Evolutionary conservation across 2,113 vertebrate genomes (phyloP).

Genomic region (Archocentrus centrarchus): DNA sequence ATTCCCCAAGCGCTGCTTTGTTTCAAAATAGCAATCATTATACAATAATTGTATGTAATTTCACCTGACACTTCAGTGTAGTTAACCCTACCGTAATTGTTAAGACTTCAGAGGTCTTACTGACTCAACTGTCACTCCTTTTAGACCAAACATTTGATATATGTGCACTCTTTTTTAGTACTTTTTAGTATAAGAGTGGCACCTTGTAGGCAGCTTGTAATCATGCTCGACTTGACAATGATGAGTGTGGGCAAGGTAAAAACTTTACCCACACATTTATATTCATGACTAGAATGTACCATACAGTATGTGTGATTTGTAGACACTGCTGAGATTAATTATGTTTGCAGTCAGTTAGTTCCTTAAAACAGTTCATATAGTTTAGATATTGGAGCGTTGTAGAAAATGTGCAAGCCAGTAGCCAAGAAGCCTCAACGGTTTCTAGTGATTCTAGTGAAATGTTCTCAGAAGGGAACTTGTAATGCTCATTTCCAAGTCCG

Average conservation of each 20-base stretch:
- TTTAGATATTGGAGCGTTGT: background rate
- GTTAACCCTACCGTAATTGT: background rate
- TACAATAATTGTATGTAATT: background rate
- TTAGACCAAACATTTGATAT: background rate
- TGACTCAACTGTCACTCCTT: background rate
- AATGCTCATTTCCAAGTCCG: background rate
- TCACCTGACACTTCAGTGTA: background rate
- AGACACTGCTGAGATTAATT: conserved; percentile 58
- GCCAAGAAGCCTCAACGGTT: background rate
- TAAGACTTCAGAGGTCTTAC: background rate
- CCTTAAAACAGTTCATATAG: conserved; percentile 31
- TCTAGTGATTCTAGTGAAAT: conserved; percentile 21
- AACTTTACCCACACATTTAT: conserved; percentile 3
- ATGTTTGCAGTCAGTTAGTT: conserved; percentile 53
- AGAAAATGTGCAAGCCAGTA: background rate
- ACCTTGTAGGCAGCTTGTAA: background rate
- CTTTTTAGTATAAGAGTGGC: background rate
- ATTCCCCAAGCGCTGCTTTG: conserved; percentile 5
- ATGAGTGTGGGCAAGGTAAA: conserved; percentile 2
- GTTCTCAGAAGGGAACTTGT: background rate
- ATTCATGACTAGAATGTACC: conserved; percentile 10
- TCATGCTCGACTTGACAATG: background rate
- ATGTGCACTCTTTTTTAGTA: background rate
- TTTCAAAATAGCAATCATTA: conserved; percentile 13
- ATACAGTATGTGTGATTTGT: conserved; percentile 9